Conservation (phyloP, 2,888 invertebrate genomes). For the Eilema caniola region DNA sequence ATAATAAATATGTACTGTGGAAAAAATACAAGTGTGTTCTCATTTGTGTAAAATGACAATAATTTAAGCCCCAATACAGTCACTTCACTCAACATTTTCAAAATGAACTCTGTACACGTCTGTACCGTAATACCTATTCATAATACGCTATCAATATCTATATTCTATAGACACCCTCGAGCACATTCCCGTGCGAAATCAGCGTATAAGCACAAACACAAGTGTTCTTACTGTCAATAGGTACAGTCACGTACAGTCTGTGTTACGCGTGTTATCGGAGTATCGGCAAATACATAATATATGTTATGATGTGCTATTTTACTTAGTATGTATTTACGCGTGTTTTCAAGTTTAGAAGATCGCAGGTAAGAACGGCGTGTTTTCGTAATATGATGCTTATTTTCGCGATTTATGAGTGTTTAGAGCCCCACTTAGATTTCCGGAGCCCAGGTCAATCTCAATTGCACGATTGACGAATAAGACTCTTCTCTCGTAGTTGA, state of each 20-base stretch:
- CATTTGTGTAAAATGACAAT: too few species aligned
- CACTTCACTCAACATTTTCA: conserved; percentile 1
- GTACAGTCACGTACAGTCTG: conserved; percentile 51
- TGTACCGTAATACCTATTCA: conserved; percentile 7
- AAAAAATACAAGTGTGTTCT: too few species aligned
- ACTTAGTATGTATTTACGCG: conserved; percentile 3
- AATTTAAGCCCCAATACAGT: not conserved
- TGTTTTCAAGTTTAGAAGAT: not conserved
- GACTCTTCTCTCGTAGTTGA: too few species aligned
- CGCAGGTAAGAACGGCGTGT: not conserved
- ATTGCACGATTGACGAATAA: too few species aligned
- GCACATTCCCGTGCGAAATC: conserved; percentile 41
- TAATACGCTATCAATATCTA: conserved; percentile 24
- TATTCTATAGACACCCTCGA: conserved; percentile 18
- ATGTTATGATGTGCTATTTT: conserved; percentile 30
- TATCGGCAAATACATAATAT: conserved; percentile 37
- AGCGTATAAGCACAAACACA: conserved; percentile 43
- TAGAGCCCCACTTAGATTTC: not conserved
- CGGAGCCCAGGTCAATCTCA: not conserved
- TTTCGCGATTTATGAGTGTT: not conserved
- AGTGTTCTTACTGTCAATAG: conserved; percentile 32
- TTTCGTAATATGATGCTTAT: not conserved
- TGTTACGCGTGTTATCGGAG: conserved; percentile 41
- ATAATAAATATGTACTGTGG: too few species aligned
- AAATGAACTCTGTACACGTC: not conserved